Base-by-base conservation (phyloP, 2,113 vertebrate species). In the Prionailurus viverrinus region DNA sequence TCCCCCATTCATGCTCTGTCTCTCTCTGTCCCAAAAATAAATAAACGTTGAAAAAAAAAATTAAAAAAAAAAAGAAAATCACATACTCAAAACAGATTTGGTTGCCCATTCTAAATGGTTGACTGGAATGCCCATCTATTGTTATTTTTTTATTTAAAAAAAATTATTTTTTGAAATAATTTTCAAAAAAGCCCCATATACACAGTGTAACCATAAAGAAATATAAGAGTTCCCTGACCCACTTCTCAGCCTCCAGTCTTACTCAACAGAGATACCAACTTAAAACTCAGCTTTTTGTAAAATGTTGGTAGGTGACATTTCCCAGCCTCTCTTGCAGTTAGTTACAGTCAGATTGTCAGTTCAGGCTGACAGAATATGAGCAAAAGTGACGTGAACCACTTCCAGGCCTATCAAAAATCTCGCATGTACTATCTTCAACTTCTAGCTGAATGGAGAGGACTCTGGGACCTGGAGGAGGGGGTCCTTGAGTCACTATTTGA, bases 141-240 rank as follows among this genome's bases (percentile, higher is more conserved):
- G 69, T 55, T 39, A 73, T 74, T 45, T 76, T 51, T 82, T 71
- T n/a, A 4, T 61, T 61, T 61, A 61, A 61, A 61, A 76, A 84
- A 89, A 25, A 14, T 86, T 45, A 85, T 18, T 78, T 86, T 93
- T 71, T 2, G n/a, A 95, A 89, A 78, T 89, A 93, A 66, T 73
- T 92, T 15, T 14, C 29, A 41, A 68, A 92, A 96, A 45, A 13
- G 39, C 13, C 48, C 63, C 4, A 63, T 33, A 21, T 14, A 68
- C 65, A 73, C 7, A 51, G 13, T 73, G 80, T 65, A 91, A 53
- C 27, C 29, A 48, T 48, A 33, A 95, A 66, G 19, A 63, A 27
- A 55, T 12, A 53, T 23, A 78, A 23, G 10, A 53, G 0, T 65
- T 89, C 4, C 53, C n/a, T 61, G 23, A 3, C 33, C 8, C 1